Base-by-base conservation (phyloP, 2,797 vertebrate genomes). In the Tamandua tetradactyla region DNA sequence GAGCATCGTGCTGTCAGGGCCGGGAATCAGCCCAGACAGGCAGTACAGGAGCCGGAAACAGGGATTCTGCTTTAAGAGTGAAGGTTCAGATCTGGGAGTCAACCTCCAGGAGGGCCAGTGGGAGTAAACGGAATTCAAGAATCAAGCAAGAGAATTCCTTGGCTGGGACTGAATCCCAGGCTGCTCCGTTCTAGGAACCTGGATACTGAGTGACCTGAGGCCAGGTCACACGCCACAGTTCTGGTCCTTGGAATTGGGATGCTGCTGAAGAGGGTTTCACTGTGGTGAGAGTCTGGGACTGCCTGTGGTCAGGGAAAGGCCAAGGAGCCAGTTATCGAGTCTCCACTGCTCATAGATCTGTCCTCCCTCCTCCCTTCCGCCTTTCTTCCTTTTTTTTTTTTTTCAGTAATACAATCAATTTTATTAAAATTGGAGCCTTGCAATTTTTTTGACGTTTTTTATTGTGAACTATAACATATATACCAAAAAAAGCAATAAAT, bases 61-160 rank as follows among this genome's bases (percentile, higher is more conserved):
- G 35, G 18, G 49, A 75, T 35, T 80, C n/a, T 59, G 12, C 6
- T 64, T 44, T n/a, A 72, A 74, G 18, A 78, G 42, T 30, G 68
- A 76, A 83, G 37, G 10, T 40, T 86, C 35, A 49, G 8, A 32
- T 32, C 64, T 74, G 81, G 30, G 23, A 37, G 22, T 79, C 35
- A 7, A 30, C 80, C 82, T 85, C 57, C 13, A 91, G 42, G 55
- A 82, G 15, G 37, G 17, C 37, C 37, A 40, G 12, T 1, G 69
- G 5, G 49, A 49, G 27, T 74, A 87, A 83, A 81, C 55, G 75
- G 74, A 93, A 71, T 93, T 89, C 44, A 91, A 52, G 22, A 69
- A 49, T 89, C 44, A 91, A 52, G 18, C 75, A 49, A 72, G 47
- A 82, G 30, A 75, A 74, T 32, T 47, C 3, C 52, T 80, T 90